Percentiles rank a stretch among this genome's conserved stretches.
Conservation (phyloP, 37 sponge, comb jelly and placozoan genomes). For the Theonella swinhoei region DNA sequence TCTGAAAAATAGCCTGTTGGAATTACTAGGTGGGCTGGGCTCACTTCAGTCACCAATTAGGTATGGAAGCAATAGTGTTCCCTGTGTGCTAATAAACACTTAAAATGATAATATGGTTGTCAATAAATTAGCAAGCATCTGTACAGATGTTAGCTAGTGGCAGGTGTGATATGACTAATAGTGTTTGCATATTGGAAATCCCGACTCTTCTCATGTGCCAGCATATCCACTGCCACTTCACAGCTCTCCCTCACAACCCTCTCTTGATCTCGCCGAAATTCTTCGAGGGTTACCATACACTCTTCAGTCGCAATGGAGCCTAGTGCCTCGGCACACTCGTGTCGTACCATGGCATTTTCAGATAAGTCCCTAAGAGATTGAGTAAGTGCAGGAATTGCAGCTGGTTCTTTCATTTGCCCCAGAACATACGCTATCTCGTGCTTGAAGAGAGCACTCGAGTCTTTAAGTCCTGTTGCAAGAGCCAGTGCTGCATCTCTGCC, state of each 20-base stretch:
- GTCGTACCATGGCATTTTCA: constrained; percentile 95
- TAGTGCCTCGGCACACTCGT: constrained; percentile 99
- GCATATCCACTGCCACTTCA: constrained; percentile 95
- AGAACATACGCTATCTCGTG: constrained; percentile 98
- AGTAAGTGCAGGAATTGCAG: constrained; percentile 68
- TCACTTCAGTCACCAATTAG: no score
- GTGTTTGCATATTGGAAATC: constrained; percentile 95
- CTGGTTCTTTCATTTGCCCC: constrained; percentile 90
- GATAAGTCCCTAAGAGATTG: constrained; percentile 61
- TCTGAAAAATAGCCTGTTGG: no score
- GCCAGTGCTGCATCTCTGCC: constrained; percentile 66
- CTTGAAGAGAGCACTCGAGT: constrained; percentile 87
- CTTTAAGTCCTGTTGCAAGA: constrained; percentile 68
- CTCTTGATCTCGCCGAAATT: constrained; percentile 73
- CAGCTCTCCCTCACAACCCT: constrained; percentile 95
- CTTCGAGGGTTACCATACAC: constrained; percentile 65
- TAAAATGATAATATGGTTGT: no score
- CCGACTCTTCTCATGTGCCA: constrained; percentile 60
- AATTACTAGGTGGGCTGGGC: no score
- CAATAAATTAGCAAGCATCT: no score
- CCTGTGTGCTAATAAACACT: no score
- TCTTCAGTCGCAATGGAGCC: constrained; percentile 90
- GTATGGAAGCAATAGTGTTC: no score
- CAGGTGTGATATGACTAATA: no score
- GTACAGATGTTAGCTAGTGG: no score